These are phyloP conservation scores for Phaethon lepturus DNA, from an alignment of 2,113 vertebrate species.

Conservation along the genomic window DNA sequence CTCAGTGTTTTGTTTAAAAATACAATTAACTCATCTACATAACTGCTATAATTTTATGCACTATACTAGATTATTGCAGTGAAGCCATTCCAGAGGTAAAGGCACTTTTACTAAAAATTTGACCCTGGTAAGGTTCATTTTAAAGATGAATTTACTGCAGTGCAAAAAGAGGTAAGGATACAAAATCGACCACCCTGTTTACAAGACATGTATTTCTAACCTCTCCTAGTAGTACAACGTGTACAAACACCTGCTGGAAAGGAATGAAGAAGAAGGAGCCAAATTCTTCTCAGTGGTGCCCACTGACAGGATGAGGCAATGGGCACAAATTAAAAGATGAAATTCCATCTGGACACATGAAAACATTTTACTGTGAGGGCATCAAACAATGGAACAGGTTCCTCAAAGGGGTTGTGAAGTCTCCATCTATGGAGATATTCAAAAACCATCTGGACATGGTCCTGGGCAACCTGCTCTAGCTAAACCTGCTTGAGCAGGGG, in stretches of 20 bases:
- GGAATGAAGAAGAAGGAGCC: neutral
- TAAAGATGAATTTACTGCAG: neutral
- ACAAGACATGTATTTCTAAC: neutral
- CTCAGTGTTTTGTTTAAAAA: neutral
- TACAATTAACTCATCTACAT: neutral
- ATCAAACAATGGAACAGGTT: neutral
- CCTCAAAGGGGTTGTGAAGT: neutral
- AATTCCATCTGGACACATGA: neutral
- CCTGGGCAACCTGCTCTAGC: neutral
- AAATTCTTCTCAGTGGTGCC: neutral
- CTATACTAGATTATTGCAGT: neutral
- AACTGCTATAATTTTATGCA: neutral
- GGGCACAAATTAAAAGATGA: neutral
- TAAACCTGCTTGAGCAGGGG: neutral
- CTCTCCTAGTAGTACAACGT: neutral
- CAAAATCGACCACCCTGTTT: neutral
- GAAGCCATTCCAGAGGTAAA: neutral
- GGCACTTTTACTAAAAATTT: neutral
- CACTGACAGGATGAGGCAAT: neutral
- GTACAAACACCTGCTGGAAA: neutral
- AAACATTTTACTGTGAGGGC: neutral
- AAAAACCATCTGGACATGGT: neutral
- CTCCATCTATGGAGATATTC: neutral
- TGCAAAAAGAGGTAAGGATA: neutral
- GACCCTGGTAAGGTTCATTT: constrained; percentile 1